These are phyloP conservation scores for Darevskia nairensis DNA, from an alignment of 2,797 vertebrate genomes.

Conservation along the genomic window DNA sequence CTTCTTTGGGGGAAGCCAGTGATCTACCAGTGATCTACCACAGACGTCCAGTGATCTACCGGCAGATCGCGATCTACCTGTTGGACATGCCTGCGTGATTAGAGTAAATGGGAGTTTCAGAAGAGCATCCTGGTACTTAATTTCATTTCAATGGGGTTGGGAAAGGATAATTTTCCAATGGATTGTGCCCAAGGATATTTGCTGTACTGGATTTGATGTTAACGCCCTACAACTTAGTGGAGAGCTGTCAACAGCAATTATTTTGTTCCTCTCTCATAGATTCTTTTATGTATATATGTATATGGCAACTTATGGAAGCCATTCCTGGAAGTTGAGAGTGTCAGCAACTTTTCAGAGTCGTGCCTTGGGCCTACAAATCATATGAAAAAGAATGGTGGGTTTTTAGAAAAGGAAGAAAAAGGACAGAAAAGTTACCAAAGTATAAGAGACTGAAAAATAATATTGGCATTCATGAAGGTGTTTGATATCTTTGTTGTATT, in stretches of 20 bases:
- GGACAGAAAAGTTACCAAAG: not conserved
- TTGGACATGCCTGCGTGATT: no score
- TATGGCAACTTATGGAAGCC: slow-evolving; percentile 30
- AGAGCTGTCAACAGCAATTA: not conserved
- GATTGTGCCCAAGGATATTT: not conserved
- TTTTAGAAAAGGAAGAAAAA: not conserved
- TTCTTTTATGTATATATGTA: slow-evolving; percentile 1
- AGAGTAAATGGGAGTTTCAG: not conserved
- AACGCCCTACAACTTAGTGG: not conserved
- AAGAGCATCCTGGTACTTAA: no score
- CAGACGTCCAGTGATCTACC: no score
- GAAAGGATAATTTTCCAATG: not conserved
- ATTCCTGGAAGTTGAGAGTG: slow-evolving; percentile 31
- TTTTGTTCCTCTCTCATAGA: slow-evolving; percentile 5
- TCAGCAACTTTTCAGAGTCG: slow-evolving; percentile 20
- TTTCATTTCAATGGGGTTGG: not conserved
- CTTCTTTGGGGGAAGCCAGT: no score
- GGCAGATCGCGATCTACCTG: no score
- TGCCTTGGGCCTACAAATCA: not conserved
- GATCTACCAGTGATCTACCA: no score
- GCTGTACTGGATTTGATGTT: not conserved
- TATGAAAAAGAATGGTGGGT: slow-evolving; percentile 21
- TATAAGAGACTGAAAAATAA: not conserved
- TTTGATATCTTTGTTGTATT: not conserved
- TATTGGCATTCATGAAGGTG: not conserved